These are phyloP conservation scores for Autographa pulchrina DNA, from an alignment of 2,888 invertebrate species.

Conservation along the genomic window DNA sequence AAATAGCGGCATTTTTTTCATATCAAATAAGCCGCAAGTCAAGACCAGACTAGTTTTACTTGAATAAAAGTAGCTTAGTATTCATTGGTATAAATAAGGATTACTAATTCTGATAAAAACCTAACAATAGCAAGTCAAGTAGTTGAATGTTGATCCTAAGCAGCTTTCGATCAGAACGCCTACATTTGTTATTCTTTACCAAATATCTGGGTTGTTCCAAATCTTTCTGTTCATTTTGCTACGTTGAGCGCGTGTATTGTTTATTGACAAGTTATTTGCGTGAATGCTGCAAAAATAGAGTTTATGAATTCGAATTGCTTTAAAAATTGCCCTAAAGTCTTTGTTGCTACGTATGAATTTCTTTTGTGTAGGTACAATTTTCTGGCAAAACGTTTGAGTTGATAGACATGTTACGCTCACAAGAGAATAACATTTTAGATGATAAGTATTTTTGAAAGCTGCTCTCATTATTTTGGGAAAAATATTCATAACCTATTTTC, in stretches of 20 bases:
- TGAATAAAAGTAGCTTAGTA: too few relatives aligned
- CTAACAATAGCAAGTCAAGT: background rate
- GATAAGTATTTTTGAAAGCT: background rate
- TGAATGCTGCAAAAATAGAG: constrained; percentile 13
- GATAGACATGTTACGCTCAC: constrained; percentile 6
- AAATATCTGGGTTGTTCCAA: constrained; percentile 18
- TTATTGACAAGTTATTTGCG: constrained; percentile 19
- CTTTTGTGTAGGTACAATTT: background rate
- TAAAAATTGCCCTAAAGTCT: constrained; percentile 6
- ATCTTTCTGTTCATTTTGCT: constrained; percentile 19
- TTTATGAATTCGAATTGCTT: constrained; percentile 20
- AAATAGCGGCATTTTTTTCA: background rate
- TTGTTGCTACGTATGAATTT: constrained; percentile 1
- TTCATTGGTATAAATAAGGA: background rate
- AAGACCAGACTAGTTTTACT: too few relatives aligned
- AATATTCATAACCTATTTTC: too few relatives aligned
- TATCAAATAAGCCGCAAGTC: background rate
- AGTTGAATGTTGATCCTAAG: background rate
- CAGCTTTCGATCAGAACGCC: background rate
- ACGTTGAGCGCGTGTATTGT: constrained; percentile 12
- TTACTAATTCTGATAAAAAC: constrained; percentile 1
- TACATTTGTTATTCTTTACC: constrained; percentile 2
- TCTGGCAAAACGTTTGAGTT: background rate
- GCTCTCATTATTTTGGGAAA: too few relatives aligned
- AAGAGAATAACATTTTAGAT: background rate